Base-by-base conservation (phyloP, 2,797 vertebrate genomes). In the Geotrypetes seraphini region DNA sequence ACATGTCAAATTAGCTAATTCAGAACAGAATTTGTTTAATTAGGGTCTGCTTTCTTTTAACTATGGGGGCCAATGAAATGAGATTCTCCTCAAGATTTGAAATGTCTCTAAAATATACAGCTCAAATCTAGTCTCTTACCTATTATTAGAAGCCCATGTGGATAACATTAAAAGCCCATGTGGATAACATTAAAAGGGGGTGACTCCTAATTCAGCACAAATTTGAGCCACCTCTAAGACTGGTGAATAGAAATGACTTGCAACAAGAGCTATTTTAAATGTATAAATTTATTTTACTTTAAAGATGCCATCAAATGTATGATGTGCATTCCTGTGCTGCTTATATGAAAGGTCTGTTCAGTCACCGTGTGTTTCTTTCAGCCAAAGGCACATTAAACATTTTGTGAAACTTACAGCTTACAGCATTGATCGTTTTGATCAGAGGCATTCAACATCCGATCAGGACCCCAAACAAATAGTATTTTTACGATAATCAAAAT, bases 111-210 rank as follows among this genome's bases (percentile, higher is more conserved):
- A 81, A 60, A 78, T 66, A 66, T 67, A 81, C 70, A 77, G 77
- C 81, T 79, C 64, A 76, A 77, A 72, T 73, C 59, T 75, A 77
- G 65, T 48, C 55, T 73, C 65, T 77, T 77, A 71, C 70, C 71
- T 81, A 84, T 73, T 78, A 83, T 79, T 86, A 85, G 79, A 75
- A 76, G 75, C 79, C 84, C 83, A 83, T 85, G 86, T 86, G 87
- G 84, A 87, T 84, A 86, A 86, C 84, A 86, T 85, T 87, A 91
- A 91, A 91, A 87, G 87, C 83, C 84, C 83, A 83, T 85, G 86
- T 86, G 87, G 84, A 87, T 84, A 86, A 86, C 84, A 86, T 85
- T 87, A 91, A 91, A 91, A 86, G 81, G 79, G 78, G 52, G 63
- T 67, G 60, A 51, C 61, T 71, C 81, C 79, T 80, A 69, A 56